Evolutionary conservation across 2,888 invertebrate species (phyloP).

Genomic region (Epinotia ramella): DNA sequence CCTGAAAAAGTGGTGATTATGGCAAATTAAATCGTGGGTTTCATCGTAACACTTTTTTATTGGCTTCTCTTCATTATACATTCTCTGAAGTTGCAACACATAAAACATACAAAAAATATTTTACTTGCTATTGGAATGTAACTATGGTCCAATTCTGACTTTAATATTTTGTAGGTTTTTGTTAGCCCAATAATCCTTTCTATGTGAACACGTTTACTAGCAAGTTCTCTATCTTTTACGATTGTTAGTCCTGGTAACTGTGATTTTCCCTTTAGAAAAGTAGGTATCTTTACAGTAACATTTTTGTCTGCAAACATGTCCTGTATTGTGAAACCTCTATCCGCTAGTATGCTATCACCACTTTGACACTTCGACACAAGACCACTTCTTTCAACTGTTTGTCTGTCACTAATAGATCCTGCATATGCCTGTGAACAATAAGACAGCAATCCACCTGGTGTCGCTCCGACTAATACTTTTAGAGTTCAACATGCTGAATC

Average conservation of each 20-base stretch:
- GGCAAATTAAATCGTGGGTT: too few species aligned
- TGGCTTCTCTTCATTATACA: too few species aligned
- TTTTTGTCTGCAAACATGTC: constrained; percentile 49
- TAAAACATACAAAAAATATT: too few species aligned
- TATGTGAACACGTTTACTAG: constrained; percentile 41
- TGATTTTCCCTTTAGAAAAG: constrained; percentile 47
- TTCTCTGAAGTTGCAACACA: too few species aligned
- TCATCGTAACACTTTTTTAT: too few species aligned
- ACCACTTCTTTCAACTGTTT: constrained; percentile 48
- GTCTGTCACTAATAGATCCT: constrained; percentile 48
- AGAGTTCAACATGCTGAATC: too few species aligned
- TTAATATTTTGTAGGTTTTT: too few species aligned
- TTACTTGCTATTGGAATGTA: too few species aligned
- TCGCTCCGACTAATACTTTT: constrained; percentile 47
- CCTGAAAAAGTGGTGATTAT: too few species aligned
- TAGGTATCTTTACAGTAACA: constrained; percentile 47
- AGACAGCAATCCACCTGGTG: constrained; percentile 49
- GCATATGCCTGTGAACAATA: constrained; percentile 48
- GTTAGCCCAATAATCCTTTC: too few species aligned
- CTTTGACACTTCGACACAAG: constrained; percentile 46
- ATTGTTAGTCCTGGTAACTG: constrained; percentile 45
- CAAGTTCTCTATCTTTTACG: constrained; percentile 33
- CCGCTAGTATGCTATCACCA: constrained; percentile 50
- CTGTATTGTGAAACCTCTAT: constrained; percentile 51
- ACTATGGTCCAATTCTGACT: too few species aligned